Base-by-base conservation (phyloP, 2,888 invertebrate genomes). In the Lycaena phlaeas region DNA sequence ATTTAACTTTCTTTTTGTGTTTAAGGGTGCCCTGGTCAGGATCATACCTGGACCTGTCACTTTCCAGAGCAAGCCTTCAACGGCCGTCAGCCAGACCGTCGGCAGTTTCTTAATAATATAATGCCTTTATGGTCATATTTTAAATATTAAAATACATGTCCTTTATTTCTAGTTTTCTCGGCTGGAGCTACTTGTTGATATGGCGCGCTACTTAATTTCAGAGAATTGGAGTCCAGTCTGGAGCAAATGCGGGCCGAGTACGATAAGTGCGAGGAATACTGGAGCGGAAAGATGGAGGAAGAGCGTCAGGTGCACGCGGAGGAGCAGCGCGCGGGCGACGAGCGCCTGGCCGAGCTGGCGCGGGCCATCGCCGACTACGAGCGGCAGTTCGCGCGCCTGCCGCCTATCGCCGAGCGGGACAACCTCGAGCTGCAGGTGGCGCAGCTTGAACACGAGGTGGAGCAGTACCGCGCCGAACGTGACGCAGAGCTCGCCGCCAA, bases 211-310 rank as follows among this genome's bases (percentile, higher is more conserved):
- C 14, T 11, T 14, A 22, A 36, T 41, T 26, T 87, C 61, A 86
- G 86, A 42, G 92, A 93, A 45, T 73, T 94, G 36, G 93, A 94
- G 68, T 74, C 75, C 37, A 92, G 92, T 55, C 72, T 94, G 41
- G 93, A 93, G 62, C 85, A 91, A 59, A 77, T 95, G 74, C 88
- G 88, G 54, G 85, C 85, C 30, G 95, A 94, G 61, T 94, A 93
- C 64, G 94, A 94, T 56, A 89, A 90, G 45, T 92, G 93, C 66
- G 95, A 95, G 66, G 94, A 94, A 65, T 95, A 95, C 74, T 95
- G 95, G 95, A 87, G 89, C 36, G 79, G 81, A 22, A 94, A 94
- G 70, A 75, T 95, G 42, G 89, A 90, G 36, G 93, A 92, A 46
- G 95, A 95, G 68, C 86, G 94, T 17, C 88, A 88, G 49, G 73